Percentiles rank a stretch among this genome's conserved stretches.
These are phyloP conservation scores for Hydrotaea cyrtoneurina DNA, from an alignment of 2,888 invertebrate genomes.

Conservation along the genomic window DNA sequence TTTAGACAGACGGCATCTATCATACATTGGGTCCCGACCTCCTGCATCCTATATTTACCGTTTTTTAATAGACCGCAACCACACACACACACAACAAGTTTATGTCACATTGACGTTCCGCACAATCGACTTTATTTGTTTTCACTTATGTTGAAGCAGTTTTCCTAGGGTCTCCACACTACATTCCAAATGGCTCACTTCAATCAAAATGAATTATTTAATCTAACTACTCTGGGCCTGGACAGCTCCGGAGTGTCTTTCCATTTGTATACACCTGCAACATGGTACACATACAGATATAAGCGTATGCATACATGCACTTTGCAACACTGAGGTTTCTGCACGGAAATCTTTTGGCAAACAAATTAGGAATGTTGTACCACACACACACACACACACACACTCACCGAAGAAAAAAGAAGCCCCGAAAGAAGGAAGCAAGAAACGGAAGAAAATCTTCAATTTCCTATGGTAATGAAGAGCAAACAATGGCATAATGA, in stretches of 20 bases:
- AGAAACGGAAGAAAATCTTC: slow-evolving; percentile 45
- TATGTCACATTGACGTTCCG: no score
- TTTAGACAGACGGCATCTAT: no score
- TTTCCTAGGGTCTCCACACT: no score
- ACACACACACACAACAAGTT: no score
- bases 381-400: not conserved
- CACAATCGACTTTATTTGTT: no score
- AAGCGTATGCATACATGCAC: not conserved
- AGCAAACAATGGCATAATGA: slow-evolving; percentile 58
- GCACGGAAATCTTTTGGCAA: slow-evolving; percentile 54
- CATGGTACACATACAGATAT: no score
- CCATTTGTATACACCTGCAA: not conserved
- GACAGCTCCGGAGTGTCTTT: not conserved
- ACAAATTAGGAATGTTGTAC: slow-evolving; percentile 61
- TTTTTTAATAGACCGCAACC: no score
- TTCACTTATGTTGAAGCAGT: no score
- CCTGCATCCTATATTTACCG: no score
- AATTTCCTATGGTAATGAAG: slow-evolving; percentile 64
- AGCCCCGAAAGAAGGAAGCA: not conserved
- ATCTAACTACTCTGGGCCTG: not conserved
- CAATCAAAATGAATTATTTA: no score
- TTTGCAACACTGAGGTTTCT: slow-evolving; percentile 18
- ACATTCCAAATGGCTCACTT: no score
- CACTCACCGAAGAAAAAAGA: not conserved
- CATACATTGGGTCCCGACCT: no score